Percentiles rank a stretch among this genome's conserved stretches.
These are phyloP conservation scores for Bothrops jararaca DNA, from an alignment of 2,113 vertebrate species.

Conservation along the genomic window DNA sequence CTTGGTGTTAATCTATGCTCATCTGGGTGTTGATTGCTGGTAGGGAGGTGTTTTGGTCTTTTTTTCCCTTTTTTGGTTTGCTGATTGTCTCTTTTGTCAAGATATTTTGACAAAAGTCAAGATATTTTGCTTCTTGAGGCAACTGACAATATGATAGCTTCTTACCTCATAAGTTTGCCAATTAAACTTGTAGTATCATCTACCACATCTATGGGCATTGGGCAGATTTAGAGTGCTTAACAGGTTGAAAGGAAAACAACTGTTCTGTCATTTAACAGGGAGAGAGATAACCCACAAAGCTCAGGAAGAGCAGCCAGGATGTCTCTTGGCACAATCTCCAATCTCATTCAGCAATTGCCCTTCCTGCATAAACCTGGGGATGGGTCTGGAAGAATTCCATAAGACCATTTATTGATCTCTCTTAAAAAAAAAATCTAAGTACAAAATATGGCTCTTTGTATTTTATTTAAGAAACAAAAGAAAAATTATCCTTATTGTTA, in stretches of 20 bases:
- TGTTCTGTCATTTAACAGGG: neutral
- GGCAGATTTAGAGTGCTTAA: neutral
- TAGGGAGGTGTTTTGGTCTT: neutral
- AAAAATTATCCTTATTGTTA: neutral
- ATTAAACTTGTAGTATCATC: neutral
- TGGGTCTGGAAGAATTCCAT: neutral
- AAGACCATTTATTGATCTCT: neutral
- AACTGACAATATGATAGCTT: neutral
- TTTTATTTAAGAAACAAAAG: slow-evolving; percentile 20
- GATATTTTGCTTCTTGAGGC: neutral
- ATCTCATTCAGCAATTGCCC: neutral
- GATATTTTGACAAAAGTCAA: neutral
- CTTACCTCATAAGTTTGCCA: neutral
- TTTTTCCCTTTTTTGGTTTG: neutral
- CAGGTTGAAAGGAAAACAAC: neutral
- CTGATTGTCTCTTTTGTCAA: neutral
- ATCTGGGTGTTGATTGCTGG: neutral
- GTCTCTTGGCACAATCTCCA: neutral
- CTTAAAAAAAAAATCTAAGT: neutral
- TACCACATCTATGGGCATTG: neutral
- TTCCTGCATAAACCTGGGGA: neutral
- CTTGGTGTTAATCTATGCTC: neutral
- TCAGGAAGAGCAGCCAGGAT: neutral
- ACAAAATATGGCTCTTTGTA: neutral
- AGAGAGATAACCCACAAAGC: neutral